Percentiles rank a stretch among this genome's conserved stretches.
These are phyloP conservation scores for Apis dorsata DNA, from an alignment of 1,140 invertebrate species.

Conservation along the genomic window DNA sequence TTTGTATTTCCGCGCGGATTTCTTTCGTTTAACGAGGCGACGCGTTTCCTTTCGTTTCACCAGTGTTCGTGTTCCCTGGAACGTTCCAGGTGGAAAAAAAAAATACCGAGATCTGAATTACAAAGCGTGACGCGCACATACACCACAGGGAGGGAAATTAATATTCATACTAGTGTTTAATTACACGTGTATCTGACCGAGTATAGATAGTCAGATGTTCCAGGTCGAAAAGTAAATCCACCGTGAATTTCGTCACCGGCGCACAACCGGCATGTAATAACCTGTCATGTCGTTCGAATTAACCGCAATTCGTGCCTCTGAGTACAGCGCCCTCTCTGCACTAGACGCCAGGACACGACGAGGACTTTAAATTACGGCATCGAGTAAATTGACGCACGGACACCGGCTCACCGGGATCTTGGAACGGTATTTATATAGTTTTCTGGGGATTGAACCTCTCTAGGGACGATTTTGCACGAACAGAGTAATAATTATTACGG, in stretches of 20 bases:
- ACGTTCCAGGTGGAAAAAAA: background rate
- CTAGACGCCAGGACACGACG: background rate
- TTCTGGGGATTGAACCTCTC: no score
- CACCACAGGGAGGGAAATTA: background rate
- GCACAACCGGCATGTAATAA: slow-evolving; percentile 38
- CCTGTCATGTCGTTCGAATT: slow-evolving; percentile 45
- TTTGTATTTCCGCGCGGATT: background rate
- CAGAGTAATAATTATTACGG: no score
- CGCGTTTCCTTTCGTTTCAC: background rate
- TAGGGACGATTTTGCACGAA: no score
- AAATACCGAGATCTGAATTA: slow-evolving; percentile 31
- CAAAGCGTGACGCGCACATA: slow-evolving; percentile 12
- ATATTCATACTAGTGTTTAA: slow-evolving; percentile 42
- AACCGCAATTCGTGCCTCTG: slow-evolving; percentile 45
- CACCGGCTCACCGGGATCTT: no score
- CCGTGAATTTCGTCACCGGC: background rate
- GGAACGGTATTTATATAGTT: no score
- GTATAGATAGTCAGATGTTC: background rate
- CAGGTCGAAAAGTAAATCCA: slow-evolving; percentile 14
- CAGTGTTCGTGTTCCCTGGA: background rate
- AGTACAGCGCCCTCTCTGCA: background rate
- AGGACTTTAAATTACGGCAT: background rate
- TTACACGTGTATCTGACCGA: slow-evolving; percentile 15
- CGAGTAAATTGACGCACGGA: background rate
- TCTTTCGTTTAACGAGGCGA: background rate